Base-by-base conservation (phyloP, 2,113 vertebrate species). In the Muntiacus reevesi region DNA sequence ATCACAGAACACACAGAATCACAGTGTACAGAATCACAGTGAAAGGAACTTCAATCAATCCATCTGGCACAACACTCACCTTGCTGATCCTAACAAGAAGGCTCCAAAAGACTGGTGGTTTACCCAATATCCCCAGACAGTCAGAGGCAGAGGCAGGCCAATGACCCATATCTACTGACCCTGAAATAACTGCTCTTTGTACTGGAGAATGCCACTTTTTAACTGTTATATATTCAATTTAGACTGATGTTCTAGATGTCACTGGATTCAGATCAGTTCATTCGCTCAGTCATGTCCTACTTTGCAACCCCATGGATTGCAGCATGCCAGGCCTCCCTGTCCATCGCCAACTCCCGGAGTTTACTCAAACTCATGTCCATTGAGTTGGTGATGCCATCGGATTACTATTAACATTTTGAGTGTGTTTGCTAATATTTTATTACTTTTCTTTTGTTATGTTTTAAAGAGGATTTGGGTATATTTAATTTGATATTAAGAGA, bases 401-500 rank as follows among this genome's bases (percentile, higher is more conserved):
- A 64, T 43, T 74, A 81, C 45, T 36, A 64, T 95, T 60, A 86
- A 89, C 19, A 88, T 91, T 96, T 83, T 94, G 19, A 67, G 12
- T 54, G 92, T 79, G 21, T 52, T 52, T 82, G 13, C 30, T 83
- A 94, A 85, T 30, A 91, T 88, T 89, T 95, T 82, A 87, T 74
- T 85, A 55, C 59, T 78, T 97, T 97, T 87, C 11, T 59, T 45
- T 88, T 91, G 88, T 89, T 91, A 79, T 45, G 25, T 47, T 95
- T 93, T 40, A 87, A 93, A 94, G 92, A 94, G 47, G 23, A 87
- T 57, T 82, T 50, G 16, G 8, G 13, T 81, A 76, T 82, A 87
- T 90, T 92, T 95, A 74, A 95, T 50, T 92, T 95, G 12, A 90
- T 82, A 90, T 91, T 83, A 94, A 87, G 60, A 95, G 12, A 62